Conservation (phyloP, 2,113 vertebrate genomes). For the Lota lota region DNA sequence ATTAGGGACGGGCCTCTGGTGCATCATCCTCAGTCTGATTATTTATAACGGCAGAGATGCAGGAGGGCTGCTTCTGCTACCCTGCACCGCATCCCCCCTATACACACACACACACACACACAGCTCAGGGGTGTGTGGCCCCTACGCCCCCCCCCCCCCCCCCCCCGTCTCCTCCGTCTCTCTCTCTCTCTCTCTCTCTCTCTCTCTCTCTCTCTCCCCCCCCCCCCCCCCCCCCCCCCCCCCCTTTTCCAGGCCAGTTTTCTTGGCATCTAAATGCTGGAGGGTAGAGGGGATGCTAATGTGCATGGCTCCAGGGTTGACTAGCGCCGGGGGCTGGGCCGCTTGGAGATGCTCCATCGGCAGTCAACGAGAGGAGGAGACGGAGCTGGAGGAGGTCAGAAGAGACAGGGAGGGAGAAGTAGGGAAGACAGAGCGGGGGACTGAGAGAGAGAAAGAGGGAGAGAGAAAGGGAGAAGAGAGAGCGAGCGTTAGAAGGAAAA, state of each 20-base stretch:
- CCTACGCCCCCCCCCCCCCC: slow-evolving; percentile 4
- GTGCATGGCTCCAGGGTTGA: slow-evolving; percentile 39
- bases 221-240: background rate
- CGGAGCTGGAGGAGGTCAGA: slow-evolving; percentile 44
- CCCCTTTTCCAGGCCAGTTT: background rate
- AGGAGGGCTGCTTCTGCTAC: background rate
- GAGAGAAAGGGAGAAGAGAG: slow-evolving; percentile 22
- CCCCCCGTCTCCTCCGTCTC: too few relatives aligned
- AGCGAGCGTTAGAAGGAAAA: slow-evolving; percentile 3
- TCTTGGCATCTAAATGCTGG: slow-evolving; percentile 36
- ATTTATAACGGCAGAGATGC: too few relatives aligned
- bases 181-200: too few relatives aligned
- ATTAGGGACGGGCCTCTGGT: background rate
- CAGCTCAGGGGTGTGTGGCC: background rate
- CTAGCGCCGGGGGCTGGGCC: slow-evolving; percentile 2
- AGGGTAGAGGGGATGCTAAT: slow-evolving; percentile 42
- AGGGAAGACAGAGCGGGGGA: background rate
- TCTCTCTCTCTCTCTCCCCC: too few relatives aligned
- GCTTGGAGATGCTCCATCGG: slow-evolving; percentile 39
- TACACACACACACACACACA: background rate
- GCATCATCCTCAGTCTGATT: too few relatives aligned
- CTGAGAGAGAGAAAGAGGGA: background rate
- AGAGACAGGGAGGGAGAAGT: slow-evolving; percentile 5
- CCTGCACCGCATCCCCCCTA: too few relatives aligned
- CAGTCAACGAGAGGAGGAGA: slow-evolving; percentile 3